Percentiles rank a stretch among this genome's conserved stretches.
phyloP scores from a whole-genome alignment of 2,797 vertebrate species.

The Ctenochaetus hawaiiensis region DNA sequence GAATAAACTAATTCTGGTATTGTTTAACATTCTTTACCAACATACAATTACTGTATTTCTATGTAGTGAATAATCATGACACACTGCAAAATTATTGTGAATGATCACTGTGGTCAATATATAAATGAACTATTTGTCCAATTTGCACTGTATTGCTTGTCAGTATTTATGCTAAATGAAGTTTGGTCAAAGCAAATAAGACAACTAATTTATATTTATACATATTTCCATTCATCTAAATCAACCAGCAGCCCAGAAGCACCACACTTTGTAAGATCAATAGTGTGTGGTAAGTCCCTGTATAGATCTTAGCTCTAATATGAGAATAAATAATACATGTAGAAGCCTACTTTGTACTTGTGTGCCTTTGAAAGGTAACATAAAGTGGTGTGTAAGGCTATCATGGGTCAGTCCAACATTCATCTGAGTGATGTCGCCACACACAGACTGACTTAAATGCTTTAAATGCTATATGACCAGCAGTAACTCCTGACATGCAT shows the following conservation, averaged over 20 bases:
- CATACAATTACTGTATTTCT: not conserved
- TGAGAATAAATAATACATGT: conserved; percentile 12
- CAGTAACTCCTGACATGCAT: conserved; percentile 12
- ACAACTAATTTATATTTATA: too few relatives aligned
- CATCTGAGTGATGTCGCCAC: not conserved
- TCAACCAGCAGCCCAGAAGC: not conserved
- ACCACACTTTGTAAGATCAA: not conserved
- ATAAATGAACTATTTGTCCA: not conserved
- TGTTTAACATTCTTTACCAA: not conserved
- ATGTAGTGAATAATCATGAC: not conserved
- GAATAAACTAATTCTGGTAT: not conserved
- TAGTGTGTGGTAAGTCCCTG: not conserved
- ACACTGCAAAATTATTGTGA: not conserved
- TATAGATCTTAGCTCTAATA: conserved; percentile 9
- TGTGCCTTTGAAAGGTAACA: not conserved
- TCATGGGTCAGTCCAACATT: not conserved
- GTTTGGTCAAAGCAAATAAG: not conserved
- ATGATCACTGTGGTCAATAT: not conserved
- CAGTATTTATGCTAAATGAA: not conserved
- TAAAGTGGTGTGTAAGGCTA: not conserved
- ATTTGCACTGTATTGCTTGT: not conserved
- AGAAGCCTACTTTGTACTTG: not conserved
- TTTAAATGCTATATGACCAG: not conserved
- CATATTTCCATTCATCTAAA: not conserved
- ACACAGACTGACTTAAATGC: too few relatives aligned